These are phyloP conservation scores for Sclerurus mexicanus DNA, from an alignment of 2,113 vertebrate genomes.

Conservation along the genomic window DNA sequence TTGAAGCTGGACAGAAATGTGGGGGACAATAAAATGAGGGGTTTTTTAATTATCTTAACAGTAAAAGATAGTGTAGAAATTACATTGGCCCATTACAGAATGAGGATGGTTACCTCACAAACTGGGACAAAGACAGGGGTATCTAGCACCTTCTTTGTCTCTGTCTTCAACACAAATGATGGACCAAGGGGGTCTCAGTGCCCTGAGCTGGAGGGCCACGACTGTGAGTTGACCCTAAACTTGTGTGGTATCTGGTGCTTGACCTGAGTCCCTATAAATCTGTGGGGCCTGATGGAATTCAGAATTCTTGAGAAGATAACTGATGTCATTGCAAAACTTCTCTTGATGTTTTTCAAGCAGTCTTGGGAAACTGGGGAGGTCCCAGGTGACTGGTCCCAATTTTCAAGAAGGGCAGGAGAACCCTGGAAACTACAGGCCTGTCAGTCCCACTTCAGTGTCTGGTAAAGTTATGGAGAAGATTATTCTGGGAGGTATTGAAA, in stretches of 20 bases:
- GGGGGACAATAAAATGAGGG: neutral
- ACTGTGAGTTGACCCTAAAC: neutral
- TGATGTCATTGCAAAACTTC: neutral
- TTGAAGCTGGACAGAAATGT: neutral
- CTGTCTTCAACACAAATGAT: neutral
- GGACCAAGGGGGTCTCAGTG: neutral
- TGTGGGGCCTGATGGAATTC: neutral
- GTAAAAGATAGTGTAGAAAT: neutral
- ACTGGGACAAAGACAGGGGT: neutral
- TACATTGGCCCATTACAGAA: neutral
- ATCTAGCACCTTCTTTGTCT: neutral
- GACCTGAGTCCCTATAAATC: neutral
- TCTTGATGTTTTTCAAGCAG: neutral
- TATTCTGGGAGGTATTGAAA: neutral
- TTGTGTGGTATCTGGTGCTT: neutral
- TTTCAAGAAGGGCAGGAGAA: neutral
- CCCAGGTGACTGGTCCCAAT: neutral
- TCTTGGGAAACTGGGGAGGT: neutral
- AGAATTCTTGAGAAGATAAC: neutral
- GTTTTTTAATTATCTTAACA: neutral
- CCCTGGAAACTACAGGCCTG: neutral
- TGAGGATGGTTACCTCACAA: neutral
- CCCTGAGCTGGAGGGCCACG: neutral
- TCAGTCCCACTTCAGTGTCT: neutral
- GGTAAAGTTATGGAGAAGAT: neutral